These are phyloP conservation scores for Stramonita haemastoma DNA, from an alignment of 2,888 invertebrate species.

Conservation along the genomic window DNA sequence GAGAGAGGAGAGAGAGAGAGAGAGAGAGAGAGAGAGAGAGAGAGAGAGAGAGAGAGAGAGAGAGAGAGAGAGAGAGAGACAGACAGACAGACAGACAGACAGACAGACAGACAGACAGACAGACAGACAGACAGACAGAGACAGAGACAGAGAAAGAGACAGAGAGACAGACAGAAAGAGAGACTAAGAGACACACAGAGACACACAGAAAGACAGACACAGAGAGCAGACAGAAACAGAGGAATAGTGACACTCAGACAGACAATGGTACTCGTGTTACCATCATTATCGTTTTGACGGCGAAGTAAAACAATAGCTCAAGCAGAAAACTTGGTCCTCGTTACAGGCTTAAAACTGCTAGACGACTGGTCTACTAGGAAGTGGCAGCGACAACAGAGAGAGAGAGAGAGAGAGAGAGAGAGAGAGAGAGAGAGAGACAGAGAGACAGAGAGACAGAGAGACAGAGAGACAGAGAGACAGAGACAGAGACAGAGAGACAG, in stretches of 20 bases:
- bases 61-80: neutral
- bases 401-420: neutral
- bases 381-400: neutral
- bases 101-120: neutral
- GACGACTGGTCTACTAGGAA: no score
- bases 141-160: neutral
- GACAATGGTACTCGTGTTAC: no score
- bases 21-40: neutral
- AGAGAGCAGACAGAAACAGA: no score
- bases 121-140: neutral
- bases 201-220: neutral
- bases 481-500: no score
- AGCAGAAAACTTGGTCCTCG: no score
- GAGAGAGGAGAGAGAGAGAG: neutral
- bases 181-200: neutral
- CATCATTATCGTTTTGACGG: no score
- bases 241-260: no score
- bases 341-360: no score
- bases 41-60: constrained; percentile 7
- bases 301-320: no score
- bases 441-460: neutral
- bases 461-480: neutral
- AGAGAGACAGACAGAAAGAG: neutral
- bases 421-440: neutral
- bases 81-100: neutral